Percentiles rank a stretch among this genome's conserved stretches.
Evolutionary conservation across 1,140 invertebrate species (phyloP).

Genomic region (Anoplolepis gracilipes): DNA sequence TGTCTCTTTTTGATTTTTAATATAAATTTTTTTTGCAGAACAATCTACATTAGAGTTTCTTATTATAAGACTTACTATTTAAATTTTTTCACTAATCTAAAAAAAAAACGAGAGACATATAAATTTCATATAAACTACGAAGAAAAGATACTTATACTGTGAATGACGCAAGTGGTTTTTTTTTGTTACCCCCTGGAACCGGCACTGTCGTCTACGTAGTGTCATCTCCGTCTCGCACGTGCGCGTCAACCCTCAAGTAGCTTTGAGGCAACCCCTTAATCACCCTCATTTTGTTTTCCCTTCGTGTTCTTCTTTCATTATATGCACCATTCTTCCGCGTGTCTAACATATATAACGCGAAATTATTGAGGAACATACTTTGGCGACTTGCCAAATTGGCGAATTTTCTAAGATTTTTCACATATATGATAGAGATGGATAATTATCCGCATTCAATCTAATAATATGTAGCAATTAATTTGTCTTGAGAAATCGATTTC

Average conservation of each 20-base stretch:
- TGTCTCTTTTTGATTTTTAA: not conserved
- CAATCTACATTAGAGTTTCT: not conserved
- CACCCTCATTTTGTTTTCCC: conserved; percentile 39
- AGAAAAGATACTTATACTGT: not conserved
- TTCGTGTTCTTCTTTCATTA: conserved; percentile 24
- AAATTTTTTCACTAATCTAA: not conserved
- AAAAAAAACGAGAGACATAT: not conserved
- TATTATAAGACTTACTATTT: no score
- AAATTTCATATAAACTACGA: not conserved
- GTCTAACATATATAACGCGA: not conserved
- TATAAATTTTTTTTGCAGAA: not conserved
- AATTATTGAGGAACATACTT: conserved; percentile 8
- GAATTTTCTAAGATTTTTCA: conserved; percentile 11
- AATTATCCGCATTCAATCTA: not conserved
- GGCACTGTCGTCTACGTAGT: conserved; percentile 34
- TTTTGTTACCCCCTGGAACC: not conserved
- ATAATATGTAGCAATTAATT: not conserved
- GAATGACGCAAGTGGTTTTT: not conserved
- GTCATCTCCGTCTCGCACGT: conserved; percentile 49
- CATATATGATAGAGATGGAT: not conserved
- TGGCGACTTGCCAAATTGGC: not conserved
- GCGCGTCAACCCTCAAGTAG: conserved; percentile 27
- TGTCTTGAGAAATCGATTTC: not conserved
- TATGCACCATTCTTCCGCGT: not conserved
- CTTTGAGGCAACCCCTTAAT: not conserved